phyloP scores from a whole-genome alignment of 2,797 vertebrate genomes.

The Todus mexicanus region DNA sequence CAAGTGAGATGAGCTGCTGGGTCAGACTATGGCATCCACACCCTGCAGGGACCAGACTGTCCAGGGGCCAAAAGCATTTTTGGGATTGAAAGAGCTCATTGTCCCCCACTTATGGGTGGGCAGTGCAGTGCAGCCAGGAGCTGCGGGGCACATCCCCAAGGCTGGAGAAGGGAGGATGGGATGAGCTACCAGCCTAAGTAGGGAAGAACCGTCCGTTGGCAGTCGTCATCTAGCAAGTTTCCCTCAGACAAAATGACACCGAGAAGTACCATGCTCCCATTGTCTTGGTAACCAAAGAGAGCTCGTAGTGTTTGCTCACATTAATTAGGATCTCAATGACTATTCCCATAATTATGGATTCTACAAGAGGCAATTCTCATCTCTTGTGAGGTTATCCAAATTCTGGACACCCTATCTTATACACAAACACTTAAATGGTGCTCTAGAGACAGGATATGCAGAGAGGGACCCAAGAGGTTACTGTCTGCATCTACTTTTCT shows the following conservation, averaged over 20 bases:
- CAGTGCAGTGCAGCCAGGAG: not conserved
- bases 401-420: not conserved
- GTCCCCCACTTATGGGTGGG: rapidly evolving
- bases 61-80: not conserved
- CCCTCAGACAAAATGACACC: not conserved
- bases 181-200: rapidly evolving
- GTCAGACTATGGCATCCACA: not conserved
- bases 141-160: no score
- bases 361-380: not conserved
- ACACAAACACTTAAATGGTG: not conserved
- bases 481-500: not conserved
- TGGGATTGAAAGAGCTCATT: not conserved
- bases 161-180: not conserved
- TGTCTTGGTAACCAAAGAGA: not conserved
- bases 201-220: not conserved
- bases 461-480: not conserved
- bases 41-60: not conserved
- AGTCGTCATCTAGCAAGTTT: rapidly evolving
- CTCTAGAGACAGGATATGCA: not conserved
- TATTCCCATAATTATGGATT: not conserved
- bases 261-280: rapidly evolving
- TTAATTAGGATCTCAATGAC: not conserved
- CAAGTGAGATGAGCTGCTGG: not conserved
- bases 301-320: not conserved
- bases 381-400: not conserved